Percentiles rank a stretch among this genome's conserved stretches.
These are phyloP conservation scores for Oncopeltus fasciatus DNA, from an alignment of 1,140 invertebrate species.

Conservation along the genomic window DNA sequence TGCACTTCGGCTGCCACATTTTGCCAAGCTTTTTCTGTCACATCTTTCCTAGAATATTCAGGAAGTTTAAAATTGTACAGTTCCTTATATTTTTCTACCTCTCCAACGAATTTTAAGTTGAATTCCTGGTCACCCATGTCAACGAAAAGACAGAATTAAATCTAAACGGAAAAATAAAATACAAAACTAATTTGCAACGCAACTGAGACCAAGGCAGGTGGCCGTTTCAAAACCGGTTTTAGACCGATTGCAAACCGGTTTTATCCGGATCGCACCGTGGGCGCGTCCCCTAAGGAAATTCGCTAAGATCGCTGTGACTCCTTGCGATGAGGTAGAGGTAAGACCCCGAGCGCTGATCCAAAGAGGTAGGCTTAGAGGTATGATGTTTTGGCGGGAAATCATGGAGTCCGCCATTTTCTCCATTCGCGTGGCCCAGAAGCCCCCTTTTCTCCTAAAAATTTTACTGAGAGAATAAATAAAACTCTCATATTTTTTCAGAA, in stretches of 20 bases:
- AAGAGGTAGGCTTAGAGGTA: no score
- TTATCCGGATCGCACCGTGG: no score
- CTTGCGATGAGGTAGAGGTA: no score
- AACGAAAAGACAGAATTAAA: not conserved
- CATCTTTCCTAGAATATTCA: conserved; percentile 25
- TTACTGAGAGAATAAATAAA: no score
- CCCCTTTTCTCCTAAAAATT: no score
- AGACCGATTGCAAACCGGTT: not conserved
- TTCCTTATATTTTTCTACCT: conserved; percentile 22
- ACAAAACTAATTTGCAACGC: not conserved
- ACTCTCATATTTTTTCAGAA: no score
- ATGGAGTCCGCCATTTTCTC: no score
- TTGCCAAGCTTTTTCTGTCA: conserved; percentile 25
- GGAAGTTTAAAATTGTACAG: conserved; percentile 25
- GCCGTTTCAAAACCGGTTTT: not conserved
- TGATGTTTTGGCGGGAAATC: no score
- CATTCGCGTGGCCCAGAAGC: no score
- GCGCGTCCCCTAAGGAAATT: no score
- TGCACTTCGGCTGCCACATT: conserved; percentile 21
- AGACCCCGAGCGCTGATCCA: no score
- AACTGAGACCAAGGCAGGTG: not conserved
- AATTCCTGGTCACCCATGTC: conserved; percentile 19
- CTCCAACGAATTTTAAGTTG: conserved; percentile 24
- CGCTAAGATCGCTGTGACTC: no score
- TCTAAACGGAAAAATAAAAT: not conserved